phyloP scores from a whole-genome alignment of 2,797 vertebrate genomes.

The Scolopax rusticola region DNA sequence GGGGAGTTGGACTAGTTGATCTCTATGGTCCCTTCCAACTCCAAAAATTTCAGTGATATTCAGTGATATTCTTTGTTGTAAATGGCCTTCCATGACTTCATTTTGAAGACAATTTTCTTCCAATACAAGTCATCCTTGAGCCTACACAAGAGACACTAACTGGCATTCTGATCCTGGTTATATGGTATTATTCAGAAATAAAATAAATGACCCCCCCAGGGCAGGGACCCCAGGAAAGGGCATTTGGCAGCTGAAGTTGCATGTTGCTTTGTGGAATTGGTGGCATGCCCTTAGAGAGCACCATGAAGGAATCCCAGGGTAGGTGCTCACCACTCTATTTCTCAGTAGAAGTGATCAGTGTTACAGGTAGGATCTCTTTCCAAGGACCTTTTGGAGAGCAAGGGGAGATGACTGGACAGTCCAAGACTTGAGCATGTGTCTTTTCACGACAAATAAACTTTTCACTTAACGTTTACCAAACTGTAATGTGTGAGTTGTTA shows the following conservation, averaged over 20 bases:
- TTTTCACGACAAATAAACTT: not conserved
- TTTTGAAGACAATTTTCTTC: not conserved
- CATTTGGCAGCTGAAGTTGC: fast-evolving
- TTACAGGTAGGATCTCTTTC: not conserved
- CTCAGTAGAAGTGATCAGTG: not conserved
- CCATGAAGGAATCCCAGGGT: too few species aligned
- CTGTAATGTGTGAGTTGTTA: not conserved
- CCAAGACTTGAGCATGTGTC: not conserved
- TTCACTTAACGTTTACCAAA: not conserved
- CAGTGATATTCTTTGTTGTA: slow-evolving; percentile 8
- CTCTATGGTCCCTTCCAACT: too few species aligned
- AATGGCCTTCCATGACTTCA: not conserved
- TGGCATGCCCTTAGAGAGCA: not conserved
- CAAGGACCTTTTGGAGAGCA: not conserved
- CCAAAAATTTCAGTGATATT: too few species aligned
- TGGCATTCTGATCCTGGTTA: not conserved
- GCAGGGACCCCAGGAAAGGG: not conserved
- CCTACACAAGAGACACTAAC: not conserved
- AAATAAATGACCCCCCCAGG: fast-evolving
- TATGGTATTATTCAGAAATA: not conserved
- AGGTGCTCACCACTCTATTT: not conserved
- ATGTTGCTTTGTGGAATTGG: not conserved
- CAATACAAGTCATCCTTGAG: not conserved
- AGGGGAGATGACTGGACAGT: not conserved
- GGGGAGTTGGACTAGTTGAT: too few species aligned